phyloP scores from a whole-genome alignment of 2,888 invertebrate species.

The Meteorus colon region DNA sequence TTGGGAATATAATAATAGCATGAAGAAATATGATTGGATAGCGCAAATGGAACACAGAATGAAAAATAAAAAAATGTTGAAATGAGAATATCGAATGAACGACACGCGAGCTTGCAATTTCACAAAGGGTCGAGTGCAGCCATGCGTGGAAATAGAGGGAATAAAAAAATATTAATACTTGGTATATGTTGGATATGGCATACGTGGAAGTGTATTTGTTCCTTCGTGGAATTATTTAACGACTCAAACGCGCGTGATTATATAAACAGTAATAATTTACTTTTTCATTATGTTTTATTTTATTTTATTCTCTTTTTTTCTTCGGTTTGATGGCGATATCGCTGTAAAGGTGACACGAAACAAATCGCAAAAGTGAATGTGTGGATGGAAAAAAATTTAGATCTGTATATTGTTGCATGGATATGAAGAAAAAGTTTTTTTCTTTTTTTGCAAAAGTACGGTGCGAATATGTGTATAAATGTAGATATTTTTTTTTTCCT shows the following conservation, averaged over 20 bases:
- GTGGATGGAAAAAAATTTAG: too few species aligned
- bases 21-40: constrained; percentile 13
- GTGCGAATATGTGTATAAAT: background rate
- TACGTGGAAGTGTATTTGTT: constrained; percentile 42
- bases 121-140: constrained; percentile 22
- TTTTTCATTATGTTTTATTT: background rate
- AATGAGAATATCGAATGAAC: constrained; percentile 33
- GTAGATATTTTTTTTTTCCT: background rate
- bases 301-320: too few species aligned
- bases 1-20: background rate
- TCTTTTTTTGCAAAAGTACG: too few species aligned
- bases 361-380: too few species aligned
- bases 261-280: background rate
- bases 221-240: constrained; percentile 45
- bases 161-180: constrained; percentile 26
- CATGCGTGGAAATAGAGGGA: constrained; percentile 19
- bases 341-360: too few species aligned
- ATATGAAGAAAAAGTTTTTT: too few species aligned
- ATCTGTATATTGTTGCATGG: too few species aligned
- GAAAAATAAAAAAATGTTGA: background rate
- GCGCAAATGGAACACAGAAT: background rate
- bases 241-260: constrained; percentile 3
- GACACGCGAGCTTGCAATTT: constrained; percentile 43
- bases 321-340: too few species aligned
- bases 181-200: background rate